Evolutionary conservation across 1,140 invertebrate species (phyloP), one percentile per base, ranked within the genome.

Genomic region (Drosophila varians): DNA sequence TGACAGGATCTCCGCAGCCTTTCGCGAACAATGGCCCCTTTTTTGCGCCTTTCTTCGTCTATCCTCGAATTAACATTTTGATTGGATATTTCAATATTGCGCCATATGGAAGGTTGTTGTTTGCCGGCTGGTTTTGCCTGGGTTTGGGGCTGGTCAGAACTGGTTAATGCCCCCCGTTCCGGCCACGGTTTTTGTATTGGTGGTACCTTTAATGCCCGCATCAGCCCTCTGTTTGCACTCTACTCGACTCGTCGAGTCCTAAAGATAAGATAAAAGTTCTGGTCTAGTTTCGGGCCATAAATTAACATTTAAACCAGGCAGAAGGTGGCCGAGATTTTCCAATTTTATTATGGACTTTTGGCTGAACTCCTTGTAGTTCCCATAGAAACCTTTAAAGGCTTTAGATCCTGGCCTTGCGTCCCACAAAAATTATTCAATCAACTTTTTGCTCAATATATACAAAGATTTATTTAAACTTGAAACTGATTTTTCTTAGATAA

Each of bases 51-150:
- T 34, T 25, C 40, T 68, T 64, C 52, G 61, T 62, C 40, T 76
- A 61, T 25, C 68, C 52, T 62, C 52, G 65, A 87, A 87, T 87
- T 87, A 87, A 87, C 82, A 87, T 87, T 87, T 87, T 87, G 82
- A 87, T 87, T 87, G 83, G 82, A 87, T 87, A 87, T 87, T 87
- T 77, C 83, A 88, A 87, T 88, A 87, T 87, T 88, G 82, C 49
- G 52, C 83, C 82, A 87, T 87, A 87, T 87, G 82, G 77, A 40
- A 56, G 77, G 48, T 77, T 73, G 49, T 4, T 4, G 21, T 65
- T 48, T 51, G 53, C 28, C 16, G 26, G 16, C 38, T 34, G 48
- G 23, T 47, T 61, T 31, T 23, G 25, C 7, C 25, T 46, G 46
- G 28, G 26, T 71, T 57, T 46, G 23, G 38, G 42, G 40, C 62